These are phyloP conservation scores for Macropis europaea DNA, from an alignment of 2,888 invertebrate genomes.

Conservation along the genomic window DNA sequence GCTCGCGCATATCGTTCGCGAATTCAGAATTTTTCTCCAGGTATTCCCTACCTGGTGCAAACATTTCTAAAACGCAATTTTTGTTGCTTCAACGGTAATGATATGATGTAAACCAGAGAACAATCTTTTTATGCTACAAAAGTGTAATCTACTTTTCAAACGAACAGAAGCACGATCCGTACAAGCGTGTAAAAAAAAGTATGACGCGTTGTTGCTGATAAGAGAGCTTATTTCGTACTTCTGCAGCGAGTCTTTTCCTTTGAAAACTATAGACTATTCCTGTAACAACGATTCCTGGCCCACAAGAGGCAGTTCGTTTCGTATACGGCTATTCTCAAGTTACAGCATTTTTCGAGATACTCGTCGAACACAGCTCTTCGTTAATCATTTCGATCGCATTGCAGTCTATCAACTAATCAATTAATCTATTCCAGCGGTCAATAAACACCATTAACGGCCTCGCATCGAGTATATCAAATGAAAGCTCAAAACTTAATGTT, in stretches of 20 bases:
- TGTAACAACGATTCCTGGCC: neutral
- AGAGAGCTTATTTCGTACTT: conserved; percentile 37
- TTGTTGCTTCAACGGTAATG: neutral
- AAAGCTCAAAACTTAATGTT: conserved; percentile 32
- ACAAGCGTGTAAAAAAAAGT: neutral
- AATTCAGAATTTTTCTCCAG: neutral
- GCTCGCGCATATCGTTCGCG: neutral
- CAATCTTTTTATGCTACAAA: neutral
- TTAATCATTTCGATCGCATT: neutral
- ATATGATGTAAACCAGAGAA: neutral
- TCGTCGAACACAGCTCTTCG: neutral
- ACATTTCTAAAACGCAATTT: neutral
- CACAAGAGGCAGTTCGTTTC: neutral
- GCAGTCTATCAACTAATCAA: neutral
- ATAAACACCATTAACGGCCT: conserved; percentile 37
- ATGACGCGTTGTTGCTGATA: neutral
- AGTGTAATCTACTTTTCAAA: neutral
- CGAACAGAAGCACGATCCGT: conserved; percentile 4
- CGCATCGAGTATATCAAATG: conserved; percentile 37
- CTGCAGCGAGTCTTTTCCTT: neutral
- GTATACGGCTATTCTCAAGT: neutral
- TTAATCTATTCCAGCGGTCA: neutral
- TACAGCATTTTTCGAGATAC: too few relatives aligned
- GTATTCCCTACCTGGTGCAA: neutral
- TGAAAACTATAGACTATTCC: neutral